Base-by-base conservation (phyloP, 1,140 invertebrate genomes). In the Drosophila pseudoobscura region DNA sequence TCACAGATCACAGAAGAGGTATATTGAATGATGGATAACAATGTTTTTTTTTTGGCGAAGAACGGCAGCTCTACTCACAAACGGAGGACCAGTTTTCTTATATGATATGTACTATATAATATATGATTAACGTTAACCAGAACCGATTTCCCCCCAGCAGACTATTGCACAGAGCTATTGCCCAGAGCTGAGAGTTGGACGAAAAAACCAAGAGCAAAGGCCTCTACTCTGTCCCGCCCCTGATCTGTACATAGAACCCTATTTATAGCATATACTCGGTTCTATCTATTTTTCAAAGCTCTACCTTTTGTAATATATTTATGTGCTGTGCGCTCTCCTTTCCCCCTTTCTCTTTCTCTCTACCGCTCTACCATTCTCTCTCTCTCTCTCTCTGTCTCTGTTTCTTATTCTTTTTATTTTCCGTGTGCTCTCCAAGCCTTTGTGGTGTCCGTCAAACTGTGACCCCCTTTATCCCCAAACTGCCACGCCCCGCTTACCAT, bases 261-360 rank as follows among this genome's bases (percentile, higher is more conserved):
- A 53, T 53, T 59, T 72, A 71, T 20, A 20, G 20, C 1, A 20
- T 72, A 20, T 41, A 43, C 57, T 61, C 35, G 5, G 15, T 46
- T 56, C 45, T 57, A 31, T 31, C 29, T 49, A 29, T 51, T 51
- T 49, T 64, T 9, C 56, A 17, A 47, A 46, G 45, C 78, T 88
- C 41, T 0, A 13, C 59, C 83, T 89, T 83, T 88, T 88, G 83
- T 88, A 88, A 83, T 88, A 88, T 80, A 80, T 88, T 83, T 88
- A 79, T 89, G 57, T 54, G 7, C 39, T 52, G 9, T 31, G 11
- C 49, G 45, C 46, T 61, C 15, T 46, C 47, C 53, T 46, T 2
- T 51, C 47, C 55, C 13, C 20, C 24, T 49, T 0, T 35, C n/a
- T 52, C 22, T 46, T 29, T 50, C 11, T 51, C 20, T 20, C 20